A percentile compares a stretch with the other conserved stretches of the same genome.
Evolutionary conservation across 2,888 invertebrate species (phyloP).

Genomic region (Odiellus spinosus): DNA sequence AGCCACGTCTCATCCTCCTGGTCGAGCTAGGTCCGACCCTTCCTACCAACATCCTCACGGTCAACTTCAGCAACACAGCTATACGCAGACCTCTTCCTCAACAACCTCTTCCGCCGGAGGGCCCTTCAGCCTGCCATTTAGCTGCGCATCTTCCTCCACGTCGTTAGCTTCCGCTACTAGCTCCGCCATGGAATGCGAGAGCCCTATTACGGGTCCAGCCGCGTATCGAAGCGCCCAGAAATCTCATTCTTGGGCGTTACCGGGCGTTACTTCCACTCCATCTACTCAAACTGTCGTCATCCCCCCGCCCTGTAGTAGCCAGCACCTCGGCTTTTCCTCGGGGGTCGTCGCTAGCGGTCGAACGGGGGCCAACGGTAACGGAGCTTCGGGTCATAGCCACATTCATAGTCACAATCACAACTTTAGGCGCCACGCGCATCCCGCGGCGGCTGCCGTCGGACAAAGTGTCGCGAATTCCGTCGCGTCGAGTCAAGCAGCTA

Average conservation of each 20-base stretch:
- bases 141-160: slow-evolving; percentile 10
- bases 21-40: slow-evolving; percentile 26
- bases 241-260: slow-evolving; percentile 12
- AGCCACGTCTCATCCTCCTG: slow-evolving; percentile 20
- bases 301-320: slow-evolving; percentile 6
- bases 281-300: slow-evolving; percentile 6
- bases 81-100: slow-evolving; percentile 21
- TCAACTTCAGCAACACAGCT: slow-evolving; percentile 21
- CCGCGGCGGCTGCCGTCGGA: not conserved
- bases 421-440: slow-evolving; percentile 15
- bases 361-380: not conserved
- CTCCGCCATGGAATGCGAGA: slow-evolving; percentile 61
- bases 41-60: slow-evolving; percentile 30
- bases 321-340: slow-evolving; percentile 13
- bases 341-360: slow-evolving; percentile 14
- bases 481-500: slow-evolving; percentile 5
- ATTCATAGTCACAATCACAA: slow-evolving; percentile 15
- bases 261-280: slow-evolving; percentile 11
- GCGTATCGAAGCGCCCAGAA: slow-evolving; percentile 16
- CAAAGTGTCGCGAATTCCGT: slow-evolving; percentile 9
- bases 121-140: slow-evolving; percentile 14
- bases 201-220: slow-evolving; percentile 31
- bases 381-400: slow-evolving; percentile 10
- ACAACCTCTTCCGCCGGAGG: slow-evolving; percentile 2
- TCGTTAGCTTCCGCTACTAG: slow-evolving; percentile 12